Conservation (phyloP, 2,888 invertebrate species). For the Prostheceraeus crozeri region DNA sequence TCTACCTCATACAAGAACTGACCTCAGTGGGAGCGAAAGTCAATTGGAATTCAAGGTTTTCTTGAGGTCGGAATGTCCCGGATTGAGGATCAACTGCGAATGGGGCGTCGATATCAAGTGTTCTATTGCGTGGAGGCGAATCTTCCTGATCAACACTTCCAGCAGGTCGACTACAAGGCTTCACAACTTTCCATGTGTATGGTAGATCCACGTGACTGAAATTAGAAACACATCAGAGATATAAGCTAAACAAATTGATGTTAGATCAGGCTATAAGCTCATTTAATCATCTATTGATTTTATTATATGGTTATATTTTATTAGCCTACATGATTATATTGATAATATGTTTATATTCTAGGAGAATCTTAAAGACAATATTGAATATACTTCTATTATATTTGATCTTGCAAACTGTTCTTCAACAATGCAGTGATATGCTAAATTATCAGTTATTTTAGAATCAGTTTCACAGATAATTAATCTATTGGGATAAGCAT, state of each 20-base stretch:
- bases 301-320: slow-evolving; percentile 23
- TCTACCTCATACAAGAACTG: too few species aligned
- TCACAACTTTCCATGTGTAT: slow-evolving; percentile 53
- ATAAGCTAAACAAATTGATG: neutral
- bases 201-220: slow-evolving; percentile 50
- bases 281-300: neutral
- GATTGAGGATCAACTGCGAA: slow-evolving; percentile 52
- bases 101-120: slow-evolving; percentile 49
- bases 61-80: slow-evolving; percentile 45
- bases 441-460: too few species aligned
- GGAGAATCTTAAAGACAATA: too few species aligned
- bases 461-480: too few species aligned
- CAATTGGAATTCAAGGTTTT: slow-evolving; percentile 46
- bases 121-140: slow-evolving; percentile 42
- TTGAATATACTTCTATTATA: too few species aligned
- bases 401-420: too few species aligned
- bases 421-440: too few species aligned
- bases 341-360: too few species aligned
- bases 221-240: neutral
- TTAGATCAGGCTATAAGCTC: neutral
- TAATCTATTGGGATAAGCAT: too few species aligned
- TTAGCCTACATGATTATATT: too few species aligned
- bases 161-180: slow-evolving; percentile 47
- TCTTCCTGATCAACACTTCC: slow-evolving; percentile 39
- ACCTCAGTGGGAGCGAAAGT: slow-evolving; percentile 54